Evolutionary conservation across 1,140 invertebrate genomes (phyloP).

Genomic region (Oreohelix idahoensis): DNA sequence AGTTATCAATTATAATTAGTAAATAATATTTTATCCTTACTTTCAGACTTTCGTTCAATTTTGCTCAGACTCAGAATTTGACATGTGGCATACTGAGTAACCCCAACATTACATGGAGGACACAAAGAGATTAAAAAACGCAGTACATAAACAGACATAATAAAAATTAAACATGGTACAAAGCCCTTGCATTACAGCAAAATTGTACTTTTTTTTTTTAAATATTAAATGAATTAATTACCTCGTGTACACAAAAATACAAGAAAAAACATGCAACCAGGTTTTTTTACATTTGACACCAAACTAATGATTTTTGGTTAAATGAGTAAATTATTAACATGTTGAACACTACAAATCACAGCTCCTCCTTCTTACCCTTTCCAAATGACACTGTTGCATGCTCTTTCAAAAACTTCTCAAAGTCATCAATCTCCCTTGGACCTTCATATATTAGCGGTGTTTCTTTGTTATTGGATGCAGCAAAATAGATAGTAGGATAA

Average conservation of each 20-base stretch:
- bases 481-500: conserved; percentile 98
- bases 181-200: no score
- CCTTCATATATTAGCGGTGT: conserved; percentile 90
- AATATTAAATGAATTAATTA: neutral
- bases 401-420: conserved; percentile 95
- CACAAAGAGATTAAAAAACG: no score
- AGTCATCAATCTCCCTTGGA: conserved; percentile 92
- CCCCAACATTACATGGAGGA: no score
- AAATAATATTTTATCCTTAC: no score
- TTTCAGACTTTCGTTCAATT: no score
- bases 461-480: conserved; percentile 81
- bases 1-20: no score
- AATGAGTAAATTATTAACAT: neutral
- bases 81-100: no score
- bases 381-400: conserved; percentile 82
- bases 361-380: conserved; percentile 64
- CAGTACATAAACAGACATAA: no score
- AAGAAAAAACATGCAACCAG: neutral
- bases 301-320: neutral
- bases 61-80: no score
- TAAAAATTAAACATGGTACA: no score
- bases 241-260: neutral
- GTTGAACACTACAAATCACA: conserved; percentile 50
- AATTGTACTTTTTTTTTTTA: no score
- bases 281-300: neutral